phyloP scores from a whole-genome alignment of 2,113 vertebrate species.

The Caranx melampygus region DNA sequence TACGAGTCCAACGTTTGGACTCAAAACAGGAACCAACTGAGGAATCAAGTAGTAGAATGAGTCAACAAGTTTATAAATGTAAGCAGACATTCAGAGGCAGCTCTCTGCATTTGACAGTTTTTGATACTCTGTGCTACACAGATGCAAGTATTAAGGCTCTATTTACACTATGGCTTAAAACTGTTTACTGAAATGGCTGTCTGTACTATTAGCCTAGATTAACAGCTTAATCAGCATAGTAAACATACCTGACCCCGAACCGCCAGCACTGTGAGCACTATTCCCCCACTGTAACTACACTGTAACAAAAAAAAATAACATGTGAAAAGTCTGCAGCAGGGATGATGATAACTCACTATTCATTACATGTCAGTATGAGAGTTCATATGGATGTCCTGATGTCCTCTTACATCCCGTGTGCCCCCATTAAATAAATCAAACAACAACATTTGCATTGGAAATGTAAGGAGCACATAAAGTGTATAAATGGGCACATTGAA shows the following conservation, averaged over 20 bases:
- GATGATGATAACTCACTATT: not conserved
- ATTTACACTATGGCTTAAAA: conserved; percentile 6
- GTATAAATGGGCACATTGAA: not conserved
- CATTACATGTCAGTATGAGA: not conserved
- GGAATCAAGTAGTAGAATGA: not conserved
- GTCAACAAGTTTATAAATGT: too few relatives aligned
- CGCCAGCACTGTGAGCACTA: not conserved
- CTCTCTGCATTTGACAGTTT: not conserved
- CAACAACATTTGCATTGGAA: not conserved
- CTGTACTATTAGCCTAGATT: not conserved
- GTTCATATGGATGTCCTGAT: not conserved
- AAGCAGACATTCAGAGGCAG: not conserved
- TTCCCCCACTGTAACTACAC: not conserved
- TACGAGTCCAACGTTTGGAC: not conserved
- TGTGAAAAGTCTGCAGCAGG: not conserved
- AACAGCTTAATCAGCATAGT: conserved; percentile 5
- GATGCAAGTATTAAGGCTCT: not conserved
- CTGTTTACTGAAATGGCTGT: not conserved
- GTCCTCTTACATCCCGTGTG: not conserved
- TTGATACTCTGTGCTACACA: not conserved
- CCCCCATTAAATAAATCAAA: not conserved
- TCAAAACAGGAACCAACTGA: not conserved
- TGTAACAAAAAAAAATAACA: not conserved
- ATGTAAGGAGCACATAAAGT: not conserved
- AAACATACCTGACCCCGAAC: conserved; percentile 10